Base-by-base conservation (phyloP, 2,797 vertebrate species). In the Rhodeus uyekii region DNA sequence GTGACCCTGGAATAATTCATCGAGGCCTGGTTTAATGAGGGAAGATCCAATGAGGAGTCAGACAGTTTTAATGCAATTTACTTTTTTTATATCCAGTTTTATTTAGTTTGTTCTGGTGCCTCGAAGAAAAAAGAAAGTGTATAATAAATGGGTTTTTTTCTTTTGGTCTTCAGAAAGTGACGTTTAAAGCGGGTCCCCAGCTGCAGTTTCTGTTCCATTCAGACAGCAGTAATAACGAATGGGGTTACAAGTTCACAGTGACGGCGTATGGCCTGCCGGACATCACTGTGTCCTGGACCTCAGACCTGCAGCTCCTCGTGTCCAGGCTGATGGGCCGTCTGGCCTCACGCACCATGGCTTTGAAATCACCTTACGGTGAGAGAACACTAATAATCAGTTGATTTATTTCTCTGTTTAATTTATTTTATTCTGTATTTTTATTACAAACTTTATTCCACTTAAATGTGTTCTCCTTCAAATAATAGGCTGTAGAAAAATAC, bases 121-220 rank as follows among this genome's bases (percentile, higher is more conserved):
- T 46, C 29, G 16, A 29, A 13, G 50, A 48, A 16, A 10, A 38
- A 65, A 24, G 34, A 44, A 42, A 3, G 2, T 55, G 34, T 60
- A 5, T 42, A 55, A 58, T 58, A 29, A 55, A 32, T 18, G 4
- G 34, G 34, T 6, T 18, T 18, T 48, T 1, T 48, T 9, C 65
- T 77, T 53, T 67, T 10, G 68, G 27, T 46, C 4, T 81, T 27
- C 88, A 99, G 98, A 98, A 98, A 93, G 97, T 99, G 88, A 99
- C 96, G 1, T 99, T 99, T 88, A 98, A 99, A 87, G 94, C 96
- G 3, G 98, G 98, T 73, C 97, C 97, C 87, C 96, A 97, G 92
- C 95, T 99, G 80, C 98, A 98, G 93, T 99, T 99, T 93, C 95
- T 99, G 87, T 99, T 99, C 92, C 97, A 99, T 94, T 99, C 98